These are phyloP conservation scores for Galerucella nymphaeae DNA, from an alignment of 2,888 invertebrate species.

Conservation along the genomic window DNA sequence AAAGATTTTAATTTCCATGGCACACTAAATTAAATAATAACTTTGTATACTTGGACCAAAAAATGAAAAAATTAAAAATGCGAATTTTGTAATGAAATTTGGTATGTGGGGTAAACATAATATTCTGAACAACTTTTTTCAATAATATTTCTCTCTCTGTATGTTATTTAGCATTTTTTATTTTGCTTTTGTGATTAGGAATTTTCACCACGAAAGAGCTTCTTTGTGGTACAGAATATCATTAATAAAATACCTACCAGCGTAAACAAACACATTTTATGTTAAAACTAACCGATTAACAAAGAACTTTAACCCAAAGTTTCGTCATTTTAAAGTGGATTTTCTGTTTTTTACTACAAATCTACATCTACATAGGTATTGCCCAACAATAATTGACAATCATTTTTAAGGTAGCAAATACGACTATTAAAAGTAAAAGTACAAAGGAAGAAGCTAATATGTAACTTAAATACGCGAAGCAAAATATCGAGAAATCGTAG, in stretches of 20 bases:
- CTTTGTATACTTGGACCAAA: too few relatives aligned
- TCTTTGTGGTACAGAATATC: background rate
- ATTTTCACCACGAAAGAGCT: background rate
- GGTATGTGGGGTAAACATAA: too few relatives aligned
- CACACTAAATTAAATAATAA: too few relatives aligned
- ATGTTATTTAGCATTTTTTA: too few relatives aligned
- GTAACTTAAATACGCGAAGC: too few relatives aligned
- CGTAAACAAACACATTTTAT: background rate
- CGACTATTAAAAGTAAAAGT: background rate
- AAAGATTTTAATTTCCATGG: too few relatives aligned
- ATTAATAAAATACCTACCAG: background rate
- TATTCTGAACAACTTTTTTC: too few relatives aligned
- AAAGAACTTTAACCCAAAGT: background rate
- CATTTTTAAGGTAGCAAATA: background rate
- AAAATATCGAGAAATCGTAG: too few relatives aligned
- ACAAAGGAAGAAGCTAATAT: background rate
- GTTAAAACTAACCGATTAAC: background rate
- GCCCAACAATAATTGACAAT: conserved; percentile 4
- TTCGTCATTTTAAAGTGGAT: conserved; percentile 8
- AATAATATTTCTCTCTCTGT: too few relatives aligned
- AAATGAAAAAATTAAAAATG: too few relatives aligned
- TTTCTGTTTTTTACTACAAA: conserved; percentile 7
- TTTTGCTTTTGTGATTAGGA: too few relatives aligned
- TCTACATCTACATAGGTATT: background rate
- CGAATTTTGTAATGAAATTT: too few relatives aligned